Percentiles rank a stretch among this genome's conserved stretches.
These are phyloP conservation scores for Mesorhabditis sp. DNA, from an alignment of 2,888 invertebrate genomes.

Conservation along the genomic window DNA sequence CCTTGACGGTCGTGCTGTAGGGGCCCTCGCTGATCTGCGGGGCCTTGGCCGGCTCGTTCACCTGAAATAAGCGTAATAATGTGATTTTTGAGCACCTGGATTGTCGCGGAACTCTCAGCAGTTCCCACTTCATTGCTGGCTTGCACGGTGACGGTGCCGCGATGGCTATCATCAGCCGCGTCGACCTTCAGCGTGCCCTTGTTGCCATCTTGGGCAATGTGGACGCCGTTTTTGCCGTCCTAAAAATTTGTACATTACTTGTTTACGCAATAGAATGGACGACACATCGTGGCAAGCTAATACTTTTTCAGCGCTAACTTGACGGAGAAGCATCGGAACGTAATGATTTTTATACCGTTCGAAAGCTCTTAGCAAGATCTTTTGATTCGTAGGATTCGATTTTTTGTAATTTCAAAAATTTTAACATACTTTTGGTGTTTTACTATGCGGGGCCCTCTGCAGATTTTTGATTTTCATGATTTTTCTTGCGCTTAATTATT, in stretches of 20 bases:
- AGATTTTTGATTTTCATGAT: too few species aligned
- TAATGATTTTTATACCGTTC: too few species aligned
- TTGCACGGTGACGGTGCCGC: slow-evolving; percentile 33
- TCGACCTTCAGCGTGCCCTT: slow-evolving; percentile 69
- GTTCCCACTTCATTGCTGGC: slow-evolving; percentile 47
- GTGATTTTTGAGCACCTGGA: too few species aligned
- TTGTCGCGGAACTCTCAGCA: slow-evolving; percentile 26
- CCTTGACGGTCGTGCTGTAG: slow-evolving; percentile 31
- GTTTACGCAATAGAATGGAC: background rate
- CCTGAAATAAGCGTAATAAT: slow-evolving; percentile 11
- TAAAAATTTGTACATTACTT: slow-evolving; percentile 1
- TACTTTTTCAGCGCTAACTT: background rate
- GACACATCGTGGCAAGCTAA: background rate
- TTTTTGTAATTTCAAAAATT: too few species aligned
- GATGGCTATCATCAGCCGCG: slow-evolving; percentile 72
- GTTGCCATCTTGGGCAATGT: slow-evolving; percentile 37
- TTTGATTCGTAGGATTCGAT: too few species aligned
- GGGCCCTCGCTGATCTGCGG: slow-evolving; percentile 37
- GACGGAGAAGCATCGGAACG: too few species aligned
- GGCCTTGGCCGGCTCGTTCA: slow-evolving; percentile 25
- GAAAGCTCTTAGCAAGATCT: too few species aligned
- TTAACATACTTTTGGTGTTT: too few species aligned
- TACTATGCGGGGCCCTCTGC: too few species aligned
- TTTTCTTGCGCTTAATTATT: too few species aligned
- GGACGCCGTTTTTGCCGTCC: slow-evolving; percentile 44